Conservation (phyloP, 2,888 invertebrate species). For the Spilosoma lubricipeda region DNA sequence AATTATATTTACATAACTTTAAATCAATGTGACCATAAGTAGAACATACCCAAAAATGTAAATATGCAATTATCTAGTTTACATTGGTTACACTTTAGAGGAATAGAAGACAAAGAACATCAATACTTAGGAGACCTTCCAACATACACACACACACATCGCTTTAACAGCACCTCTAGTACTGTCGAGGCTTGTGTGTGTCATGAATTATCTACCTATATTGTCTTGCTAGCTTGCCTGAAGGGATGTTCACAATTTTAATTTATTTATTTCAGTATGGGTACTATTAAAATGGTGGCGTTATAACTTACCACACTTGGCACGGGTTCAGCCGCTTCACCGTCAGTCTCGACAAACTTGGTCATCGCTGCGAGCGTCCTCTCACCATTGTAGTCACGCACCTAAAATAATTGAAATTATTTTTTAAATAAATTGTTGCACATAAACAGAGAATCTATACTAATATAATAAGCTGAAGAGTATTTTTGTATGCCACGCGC, state of each 20-base stretch:
- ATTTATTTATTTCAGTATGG: background rate
- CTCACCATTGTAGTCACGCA: conserved; percentile 95
- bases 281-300: background rate
- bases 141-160: too few relatives aligned
- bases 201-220: too few relatives aligned
- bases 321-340: conserved; percentile 90
- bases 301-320: conserved; percentile 86
- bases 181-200: too few relatives aligned
- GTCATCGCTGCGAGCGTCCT: conserved; percentile 96
- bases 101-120: background rate
- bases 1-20: background rate
- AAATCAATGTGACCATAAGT: background rate
- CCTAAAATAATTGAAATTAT: conserved; percentile 75
- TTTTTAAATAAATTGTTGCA: background rate
- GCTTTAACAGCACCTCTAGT: too few relatives aligned
- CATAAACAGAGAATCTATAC: background rate
- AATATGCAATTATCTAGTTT: background rate
- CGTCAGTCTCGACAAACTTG: conserved; percentile 97
- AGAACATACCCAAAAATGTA: background rate
- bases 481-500: background rate
- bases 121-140: background rate
- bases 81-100: background rate
- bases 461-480: background rate
- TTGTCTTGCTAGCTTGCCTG: too few relatives aligned
- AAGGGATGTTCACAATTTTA: background rate